phyloP scores from a whole-genome alignment of 1,140 invertebrate genomes.

The Teleogryllus occipitalis region DNA sequence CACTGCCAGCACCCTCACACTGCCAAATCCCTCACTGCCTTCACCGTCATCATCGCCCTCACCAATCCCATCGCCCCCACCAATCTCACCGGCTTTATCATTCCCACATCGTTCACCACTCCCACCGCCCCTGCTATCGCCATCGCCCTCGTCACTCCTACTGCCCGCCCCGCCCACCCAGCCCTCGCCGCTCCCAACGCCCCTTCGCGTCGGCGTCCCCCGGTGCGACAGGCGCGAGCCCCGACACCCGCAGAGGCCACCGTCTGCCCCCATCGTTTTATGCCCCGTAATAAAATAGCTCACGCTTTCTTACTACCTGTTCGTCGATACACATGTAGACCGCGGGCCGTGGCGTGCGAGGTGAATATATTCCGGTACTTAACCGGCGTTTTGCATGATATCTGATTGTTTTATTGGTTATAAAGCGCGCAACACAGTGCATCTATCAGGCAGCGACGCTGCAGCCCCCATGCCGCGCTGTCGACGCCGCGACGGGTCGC shows the following conservation, averaged over 20 bases:
- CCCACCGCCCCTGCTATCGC: too few species aligned
- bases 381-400: neutral
- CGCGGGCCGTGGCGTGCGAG: too few species aligned
- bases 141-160: too few species aligned
- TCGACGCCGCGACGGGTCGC: neutral
- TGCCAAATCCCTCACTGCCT: too few species aligned
- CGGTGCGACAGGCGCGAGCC: neutral
- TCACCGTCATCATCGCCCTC: too few species aligned
- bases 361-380: neutral
- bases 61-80: too few species aligned
- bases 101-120: too few species aligned
- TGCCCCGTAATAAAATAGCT: neutral
- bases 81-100: too few species aligned
- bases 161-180: too few species aligned
- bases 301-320: neutral
- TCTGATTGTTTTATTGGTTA: conserved; percentile 1
- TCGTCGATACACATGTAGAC: neutral
- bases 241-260: neutral
- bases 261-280: neutral
- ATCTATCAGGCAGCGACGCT: neutral
- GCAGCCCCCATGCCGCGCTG: neutral
- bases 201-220: too few species aligned
- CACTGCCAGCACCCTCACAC: too few species aligned
- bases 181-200: too few species aligned
- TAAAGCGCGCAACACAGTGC: neutral